Evolutionary conservation across 1,140 invertebrate genomes (phyloP), one percentile per base, ranked within the genome.

Genomic region (Rhyacophila brunnea): DNA sequence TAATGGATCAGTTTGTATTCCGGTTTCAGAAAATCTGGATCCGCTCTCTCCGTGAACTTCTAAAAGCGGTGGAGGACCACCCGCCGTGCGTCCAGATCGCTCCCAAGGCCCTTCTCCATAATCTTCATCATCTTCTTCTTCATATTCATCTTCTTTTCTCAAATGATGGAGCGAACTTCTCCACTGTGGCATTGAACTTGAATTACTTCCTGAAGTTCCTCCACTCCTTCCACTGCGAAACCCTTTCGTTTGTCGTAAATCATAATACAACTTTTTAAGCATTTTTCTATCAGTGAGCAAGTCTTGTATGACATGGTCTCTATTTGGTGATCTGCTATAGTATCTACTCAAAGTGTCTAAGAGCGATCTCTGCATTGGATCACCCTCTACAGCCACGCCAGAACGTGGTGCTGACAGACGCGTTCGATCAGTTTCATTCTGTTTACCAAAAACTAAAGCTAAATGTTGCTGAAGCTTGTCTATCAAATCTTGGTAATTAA

Each of bases 221-320:
- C 71, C 74, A 51, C 60, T 74, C 46, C 80, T 62, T 6, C 78
- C 77, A 23, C 82, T 80, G 20, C 83, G 73, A 66, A 88, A 88
- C 0, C 84, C 81, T 65, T 86, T 82, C 3, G 87, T 82, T 67
- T 87, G 85, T 59, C 87, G 78, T 40, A 88, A 71, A 67, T 88
- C 86, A 66, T 87, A 87, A 66, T 88, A 88, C 1, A 89, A 71
- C 66, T 83, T 87, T 70, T 88, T 86, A 49, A 89, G 72, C 1
- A 87, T 75, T 68, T 86, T 88, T 49, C 85, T 78, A 70, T 89
- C 85, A 2, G 85, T 88, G 32, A 89, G 70, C 17, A 89, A 77
- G 67, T 88, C 85, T 49, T 85, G 85, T 64, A 90, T 85, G 9
- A 87, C 80, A 70, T 83, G 83, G 58, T 89, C 81, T 47, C 85